Conservation (phyloP, 2,888 invertebrate genomes). For the Apoda limacodes region DNA sequence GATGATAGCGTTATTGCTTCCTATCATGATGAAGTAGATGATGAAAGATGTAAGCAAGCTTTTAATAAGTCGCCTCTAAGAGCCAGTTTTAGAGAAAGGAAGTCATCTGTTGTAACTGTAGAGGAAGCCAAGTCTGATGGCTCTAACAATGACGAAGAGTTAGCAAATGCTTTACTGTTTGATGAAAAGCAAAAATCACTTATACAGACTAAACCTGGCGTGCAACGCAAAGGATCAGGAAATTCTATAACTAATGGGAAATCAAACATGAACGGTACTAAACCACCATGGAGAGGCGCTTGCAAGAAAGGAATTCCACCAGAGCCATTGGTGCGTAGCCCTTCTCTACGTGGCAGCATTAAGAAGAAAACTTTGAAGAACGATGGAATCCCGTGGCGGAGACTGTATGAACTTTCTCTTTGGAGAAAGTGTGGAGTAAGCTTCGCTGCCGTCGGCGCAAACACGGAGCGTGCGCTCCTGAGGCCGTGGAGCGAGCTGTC, state of each 20-base stretch:
- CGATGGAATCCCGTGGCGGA: slow-evolving; percentile 64
- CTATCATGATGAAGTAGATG: slow-evolving; percentile 53
- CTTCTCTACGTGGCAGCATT: slow-evolving; percentile 53
- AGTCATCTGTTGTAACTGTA: slow-evolving; percentile 57
- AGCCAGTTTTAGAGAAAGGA: slow-evolving; percentile 54
- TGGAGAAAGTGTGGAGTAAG: slow-evolving; percentile 64
- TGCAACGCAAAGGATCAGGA: slow-evolving; percentile 40
- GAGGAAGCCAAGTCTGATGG: slow-evolving; percentile 60
- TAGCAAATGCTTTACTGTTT: slow-evolving; percentile 42
- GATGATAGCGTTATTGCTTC: slow-evolving; percentile 53
- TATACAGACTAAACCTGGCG: slow-evolving; percentile 31
- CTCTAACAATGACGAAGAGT: slow-evolving; percentile 47
- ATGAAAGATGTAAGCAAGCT: slow-evolving; percentile 46
- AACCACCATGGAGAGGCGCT: slow-evolving; percentile 60
- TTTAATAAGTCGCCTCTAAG: slow-evolving; percentile 48
- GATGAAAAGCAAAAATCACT: slow-evolving; percentile 49
- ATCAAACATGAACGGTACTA: slow-evolving; percentile 34
- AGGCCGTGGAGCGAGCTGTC: slow-evolving; percentile 54
- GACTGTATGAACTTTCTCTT: slow-evolving; percentile 66
- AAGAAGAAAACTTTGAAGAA: slow-evolving; percentile 47
- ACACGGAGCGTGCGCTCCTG: slow-evolving; percentile 48
- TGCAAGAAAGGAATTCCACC: slow-evolving; percentile 41
- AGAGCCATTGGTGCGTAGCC: slow-evolving; percentile 47
- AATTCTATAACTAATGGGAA: slow-evolving; percentile 40
- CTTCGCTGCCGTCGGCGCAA: slow-evolving; percentile 51